A percentile compares a stretch with the other conserved stretches of the same genome.
These are phyloP conservation scores for Saturnia pavonia DNA, from an alignment of 2,888 invertebrate species.

Conservation along the genomic window DNA sequence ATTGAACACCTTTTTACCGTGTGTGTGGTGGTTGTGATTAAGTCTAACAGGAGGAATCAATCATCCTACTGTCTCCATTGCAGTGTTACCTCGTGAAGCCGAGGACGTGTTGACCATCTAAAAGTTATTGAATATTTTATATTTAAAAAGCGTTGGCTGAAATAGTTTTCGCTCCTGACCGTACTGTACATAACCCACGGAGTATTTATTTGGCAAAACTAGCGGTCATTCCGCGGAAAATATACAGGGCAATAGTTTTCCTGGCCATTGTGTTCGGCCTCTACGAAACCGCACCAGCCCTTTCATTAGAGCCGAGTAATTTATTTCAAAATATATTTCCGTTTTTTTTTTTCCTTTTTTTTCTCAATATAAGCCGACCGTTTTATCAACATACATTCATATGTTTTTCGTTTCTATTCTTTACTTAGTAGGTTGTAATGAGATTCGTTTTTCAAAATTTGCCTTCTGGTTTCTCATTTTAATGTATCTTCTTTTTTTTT, in stretches of 20 bases:
- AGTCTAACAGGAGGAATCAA: too few species aligned
- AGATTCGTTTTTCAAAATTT: constrained; percentile 29
- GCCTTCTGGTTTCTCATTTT: constrained; percentile 33
- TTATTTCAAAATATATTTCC: constrained; percentile 38
- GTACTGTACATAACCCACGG: constrained; percentile 33
- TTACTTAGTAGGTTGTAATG: constrained; percentile 15
- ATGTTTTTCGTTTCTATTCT: neutral
- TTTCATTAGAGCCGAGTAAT: constrained; percentile 53
- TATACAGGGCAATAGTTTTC: constrained; percentile 31
- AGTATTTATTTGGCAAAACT: constrained; percentile 56
- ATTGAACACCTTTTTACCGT: too few species aligned
- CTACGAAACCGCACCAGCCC: constrained; percentile 34
- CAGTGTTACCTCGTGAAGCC: too few species aligned
- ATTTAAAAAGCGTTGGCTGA: too few species aligned
- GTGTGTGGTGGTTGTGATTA: too few species aligned
- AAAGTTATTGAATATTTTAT: too few species aligned
- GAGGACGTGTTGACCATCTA: neutral
- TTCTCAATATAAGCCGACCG: neutral
- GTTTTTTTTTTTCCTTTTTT: constrained; percentile 23
- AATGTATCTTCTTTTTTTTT: constrained; percentile 39
- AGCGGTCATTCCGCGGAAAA: constrained; percentile 48
- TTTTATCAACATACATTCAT: neutral
- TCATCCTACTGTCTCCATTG: too few species aligned
- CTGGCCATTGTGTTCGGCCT: constrained; percentile 27
- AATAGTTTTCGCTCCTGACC: constrained; percentile 39